These are phyloP conservation scores for Lophura nycthemera DNA, from an alignment of 2,113 vertebrate species.

Conservation along the genomic window DNA sequence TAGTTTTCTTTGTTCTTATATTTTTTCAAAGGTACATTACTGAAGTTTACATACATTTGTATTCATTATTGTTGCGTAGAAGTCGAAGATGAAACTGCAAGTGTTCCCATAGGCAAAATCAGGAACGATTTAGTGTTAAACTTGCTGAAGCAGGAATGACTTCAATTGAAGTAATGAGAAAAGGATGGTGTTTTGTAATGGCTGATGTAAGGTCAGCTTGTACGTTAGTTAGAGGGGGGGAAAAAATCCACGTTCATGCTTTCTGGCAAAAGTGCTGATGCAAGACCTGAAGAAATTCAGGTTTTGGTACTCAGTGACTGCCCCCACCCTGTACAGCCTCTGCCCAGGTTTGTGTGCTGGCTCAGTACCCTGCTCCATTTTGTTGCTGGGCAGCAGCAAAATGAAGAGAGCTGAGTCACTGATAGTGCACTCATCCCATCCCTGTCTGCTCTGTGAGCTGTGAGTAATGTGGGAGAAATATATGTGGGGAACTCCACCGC, in stretches of 20 bases:
- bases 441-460: neutral
- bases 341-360: neutral
- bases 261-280: neutral
- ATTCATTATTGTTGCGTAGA: neutral
- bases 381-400: neutral
- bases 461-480: neutral
- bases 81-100: neutral
- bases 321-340: neutral
- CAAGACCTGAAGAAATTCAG: neutral
- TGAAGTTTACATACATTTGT: neutral
- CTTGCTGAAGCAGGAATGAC: neutral
- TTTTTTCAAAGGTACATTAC: neutral
- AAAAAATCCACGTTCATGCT: neutral
- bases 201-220: neutral
- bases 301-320: neutral
- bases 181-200: neutral
- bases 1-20: neutral
- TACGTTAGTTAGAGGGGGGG: neutral
- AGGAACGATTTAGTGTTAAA: neutral
- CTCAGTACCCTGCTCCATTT: neutral
- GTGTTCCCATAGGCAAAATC: neutral
- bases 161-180: neutral
- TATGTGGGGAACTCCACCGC: neutral
- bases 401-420: neutral
- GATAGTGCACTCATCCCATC: neutral